A percentile compares a stretch with the other conserved stretches of the same genome.
phyloP scores from a whole-genome alignment of 2,888 invertebrate species.

The Oscheius sp. region DNA sequence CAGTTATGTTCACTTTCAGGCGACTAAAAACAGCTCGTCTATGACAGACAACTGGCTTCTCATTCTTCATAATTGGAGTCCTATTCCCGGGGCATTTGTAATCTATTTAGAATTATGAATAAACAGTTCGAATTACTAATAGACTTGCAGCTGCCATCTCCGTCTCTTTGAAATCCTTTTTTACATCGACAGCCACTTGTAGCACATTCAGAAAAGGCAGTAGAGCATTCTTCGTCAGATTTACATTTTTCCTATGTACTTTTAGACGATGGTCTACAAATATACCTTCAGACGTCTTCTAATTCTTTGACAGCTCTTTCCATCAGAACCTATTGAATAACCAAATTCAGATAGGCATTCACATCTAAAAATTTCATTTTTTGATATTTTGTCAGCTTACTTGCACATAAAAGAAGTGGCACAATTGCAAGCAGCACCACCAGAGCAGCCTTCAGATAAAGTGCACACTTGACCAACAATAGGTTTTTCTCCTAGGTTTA shows the following conservation, averaged over 20 bases:
- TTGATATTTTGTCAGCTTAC: constrained; percentile 22
- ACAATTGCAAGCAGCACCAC: constrained; percentile 61
- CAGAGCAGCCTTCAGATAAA: constrained; percentile 51
- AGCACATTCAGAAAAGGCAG: constrained; percentile 66
- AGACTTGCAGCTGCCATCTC: constrained; percentile 67
- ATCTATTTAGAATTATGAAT: too few relatives aligned
- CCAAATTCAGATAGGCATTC: constrained; percentile 64
- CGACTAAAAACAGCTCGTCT: constrained; percentile 30
- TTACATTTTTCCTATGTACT: constrained; percentile 59
- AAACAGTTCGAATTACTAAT: constrained; percentile 54
- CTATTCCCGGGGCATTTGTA: constrained; percentile 23
- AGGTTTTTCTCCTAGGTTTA: background rate
- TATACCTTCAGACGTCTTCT: constrained; percentile 58
- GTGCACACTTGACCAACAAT: constrained; percentile 39
- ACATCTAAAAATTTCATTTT: constrained; percentile 41
- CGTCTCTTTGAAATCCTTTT: constrained; percentile 64
- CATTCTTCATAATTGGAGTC: constrained; percentile 9
- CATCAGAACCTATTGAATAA: constrained; percentile 53
- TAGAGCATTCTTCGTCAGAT: constrained; percentile 64
- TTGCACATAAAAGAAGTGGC: constrained; percentile 38
- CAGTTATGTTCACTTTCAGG: constrained; percentile 4
- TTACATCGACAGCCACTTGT: constrained; percentile 67
- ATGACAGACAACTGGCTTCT: constrained; percentile 20
- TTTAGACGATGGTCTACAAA: background rate
- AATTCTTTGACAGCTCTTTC: constrained; percentile 56